phyloP scores from a whole-genome alignment of 2,113 vertebrate species.

The Mixornis gularis region DNA sequence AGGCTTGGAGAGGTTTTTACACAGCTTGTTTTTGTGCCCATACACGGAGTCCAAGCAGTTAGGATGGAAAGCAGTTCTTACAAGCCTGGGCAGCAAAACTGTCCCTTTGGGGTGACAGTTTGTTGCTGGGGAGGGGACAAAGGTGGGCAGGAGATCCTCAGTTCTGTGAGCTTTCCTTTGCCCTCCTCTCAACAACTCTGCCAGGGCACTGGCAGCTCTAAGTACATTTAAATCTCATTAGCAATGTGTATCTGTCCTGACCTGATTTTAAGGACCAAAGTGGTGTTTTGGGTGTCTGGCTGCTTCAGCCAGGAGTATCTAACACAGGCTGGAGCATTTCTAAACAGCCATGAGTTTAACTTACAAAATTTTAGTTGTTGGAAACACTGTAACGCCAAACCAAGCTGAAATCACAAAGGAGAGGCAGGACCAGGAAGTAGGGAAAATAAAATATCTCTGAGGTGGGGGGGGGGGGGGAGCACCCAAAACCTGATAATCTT shows the following conservation, averaged over 20 bases:
- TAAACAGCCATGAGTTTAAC: background rate
- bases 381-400: fast-evolving
- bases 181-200: background rate
- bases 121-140: background rate
- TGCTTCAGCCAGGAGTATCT: background rate
- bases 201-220: background rate
- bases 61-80: background rate
- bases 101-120: background rate
- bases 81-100: fast-evolving
- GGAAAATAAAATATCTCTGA: background rate
- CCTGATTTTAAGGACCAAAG: background rate
- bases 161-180: background rate
- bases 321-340: fast-evolving
- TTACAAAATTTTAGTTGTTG: background rate
- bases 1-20: background rate
- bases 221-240: background rate
- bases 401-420: background rate
- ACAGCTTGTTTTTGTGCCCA: background rate
- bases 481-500: background rate
- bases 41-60: background rate
- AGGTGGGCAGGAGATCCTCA: background rate
- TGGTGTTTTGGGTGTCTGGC: background rate
- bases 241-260: background rate
- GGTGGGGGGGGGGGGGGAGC: fast-evolving
- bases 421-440: background rate